Evolutionary conservation across 2,888 invertebrate genomes (phyloP).

Genomic region (Diplazon laetatorius): DNA sequence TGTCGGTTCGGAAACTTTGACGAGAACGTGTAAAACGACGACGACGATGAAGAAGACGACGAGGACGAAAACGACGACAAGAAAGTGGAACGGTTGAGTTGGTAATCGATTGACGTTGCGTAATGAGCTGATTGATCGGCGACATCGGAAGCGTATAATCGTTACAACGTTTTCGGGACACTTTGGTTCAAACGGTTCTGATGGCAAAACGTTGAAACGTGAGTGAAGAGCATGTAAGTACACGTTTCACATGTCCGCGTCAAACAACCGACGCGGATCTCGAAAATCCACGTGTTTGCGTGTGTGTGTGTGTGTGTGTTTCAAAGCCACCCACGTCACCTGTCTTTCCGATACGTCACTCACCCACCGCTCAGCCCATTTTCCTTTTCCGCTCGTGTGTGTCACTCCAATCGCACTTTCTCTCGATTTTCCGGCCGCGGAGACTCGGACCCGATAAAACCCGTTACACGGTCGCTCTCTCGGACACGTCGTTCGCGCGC

Average conservation of each 20-base stretch:
- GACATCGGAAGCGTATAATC: conserved; percentile 74
- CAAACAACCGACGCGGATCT: conserved; percentile 30
- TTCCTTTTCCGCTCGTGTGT: conserved; percentile 13
- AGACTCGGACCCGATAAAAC: not conserved
- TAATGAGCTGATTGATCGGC: conserved; percentile 80
- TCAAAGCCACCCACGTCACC: conserved; percentile 61
- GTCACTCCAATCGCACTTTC: conserved; percentile 7
- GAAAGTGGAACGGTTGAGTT: conserved; percentile 20
- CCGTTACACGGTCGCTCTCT: not conserved
- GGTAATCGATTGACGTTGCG: conserved; percentile 72
- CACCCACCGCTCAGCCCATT: conserved; percentile 37
- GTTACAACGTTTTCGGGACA: conserved; percentile 73
- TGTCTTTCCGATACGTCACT: conserved; percentile 55
- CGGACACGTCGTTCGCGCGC: conserved; percentile 13
- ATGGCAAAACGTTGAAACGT: not conserved
- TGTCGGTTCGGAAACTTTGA: conserved; percentile 12
- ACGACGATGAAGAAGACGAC: conserved; percentile 20
- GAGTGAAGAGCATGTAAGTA: conserved; percentile 43
- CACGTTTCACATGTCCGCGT: conserved; percentile 54
- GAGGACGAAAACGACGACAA: conserved; percentile 51
- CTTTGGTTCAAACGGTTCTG: conserved; percentile 59
- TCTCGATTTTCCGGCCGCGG: not conserved
- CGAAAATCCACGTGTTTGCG: conserved; percentile 33
- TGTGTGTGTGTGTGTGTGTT: not conserved
- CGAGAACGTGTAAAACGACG: conserved; percentile 25